Conservation (phyloP, 2,113 vertebrate genomes). For the Gavialis gangeticus region DNA sequence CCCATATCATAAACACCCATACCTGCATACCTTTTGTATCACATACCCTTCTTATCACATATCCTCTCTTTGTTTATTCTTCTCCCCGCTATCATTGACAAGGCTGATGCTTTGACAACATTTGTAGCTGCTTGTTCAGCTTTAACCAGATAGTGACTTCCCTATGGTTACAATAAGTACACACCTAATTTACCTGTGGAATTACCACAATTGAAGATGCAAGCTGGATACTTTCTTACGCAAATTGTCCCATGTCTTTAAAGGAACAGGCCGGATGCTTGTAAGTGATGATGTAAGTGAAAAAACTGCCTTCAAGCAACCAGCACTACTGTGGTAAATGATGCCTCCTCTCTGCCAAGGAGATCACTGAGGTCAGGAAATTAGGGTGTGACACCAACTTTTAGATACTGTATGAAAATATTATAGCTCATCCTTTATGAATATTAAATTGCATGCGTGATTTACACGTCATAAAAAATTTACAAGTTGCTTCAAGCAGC, state of each 20-base stretch:
- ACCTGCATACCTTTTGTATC: too few relatives aligned
- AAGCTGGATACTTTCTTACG: neutral
- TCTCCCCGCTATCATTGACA: too few relatives aligned
- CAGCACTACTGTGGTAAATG: accelerated
- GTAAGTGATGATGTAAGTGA: neutral
- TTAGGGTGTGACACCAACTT: neutral
- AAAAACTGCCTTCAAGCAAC: neutral
- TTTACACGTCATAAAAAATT: conserved; percentile 57
- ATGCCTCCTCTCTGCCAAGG: neutral
- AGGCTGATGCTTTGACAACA: too few relatives aligned
- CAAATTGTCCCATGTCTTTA: neutral
- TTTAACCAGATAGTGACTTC: too few relatives aligned
- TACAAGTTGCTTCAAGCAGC: conserved; percentile 55
- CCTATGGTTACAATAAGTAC: neutral
- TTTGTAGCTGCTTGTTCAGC: too few relatives aligned
- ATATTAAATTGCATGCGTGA: conserved; percentile 32
- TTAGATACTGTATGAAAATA: conserved; percentile 55
- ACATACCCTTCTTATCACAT: too few relatives aligned
- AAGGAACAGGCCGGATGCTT: neutral
- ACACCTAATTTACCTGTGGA: neutral
- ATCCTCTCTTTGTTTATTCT: too few relatives aligned
- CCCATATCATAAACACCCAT: too few relatives aligned
- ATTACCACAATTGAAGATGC: neutral
- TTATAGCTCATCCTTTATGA: conserved; percentile 40
- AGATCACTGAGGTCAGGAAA: neutral